A percentile compares a stretch with the other conserved stretches of the same genome.
Conservation (phyloP, 2,113 vertebrate genomes). For the Cairina moschata region DNA sequence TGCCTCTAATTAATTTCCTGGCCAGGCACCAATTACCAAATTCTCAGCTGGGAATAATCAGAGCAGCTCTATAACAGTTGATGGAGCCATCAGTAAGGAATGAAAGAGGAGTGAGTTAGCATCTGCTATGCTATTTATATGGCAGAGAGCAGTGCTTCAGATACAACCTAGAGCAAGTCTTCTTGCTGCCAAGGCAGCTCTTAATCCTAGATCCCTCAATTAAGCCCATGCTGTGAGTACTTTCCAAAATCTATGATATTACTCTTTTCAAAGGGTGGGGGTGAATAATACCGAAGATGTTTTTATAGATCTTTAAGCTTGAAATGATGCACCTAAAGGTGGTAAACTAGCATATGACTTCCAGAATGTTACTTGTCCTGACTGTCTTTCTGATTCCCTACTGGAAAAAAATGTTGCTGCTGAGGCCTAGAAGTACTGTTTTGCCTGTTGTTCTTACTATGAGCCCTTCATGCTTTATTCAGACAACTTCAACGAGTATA, state of each 20-base stretch:
- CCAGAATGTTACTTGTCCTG: background rate
- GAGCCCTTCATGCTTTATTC: conserved; percentile 50
- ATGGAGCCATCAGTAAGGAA: background rate
- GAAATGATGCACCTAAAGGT: background rate
- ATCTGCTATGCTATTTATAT: background rate
- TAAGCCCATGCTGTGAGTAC: background rate
- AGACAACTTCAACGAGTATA: conserved; percentile 34
- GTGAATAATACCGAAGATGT: background rate
- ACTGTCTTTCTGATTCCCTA: background rate
- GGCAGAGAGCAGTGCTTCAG: background rate
- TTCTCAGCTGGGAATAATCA: background rate
- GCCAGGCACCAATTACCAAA: accelerated
- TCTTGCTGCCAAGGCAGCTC: background rate
- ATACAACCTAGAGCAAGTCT: background rate
- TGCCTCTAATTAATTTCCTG: background rate
- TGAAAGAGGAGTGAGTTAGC: background rate
- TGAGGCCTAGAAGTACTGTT: conserved; percentile 15
- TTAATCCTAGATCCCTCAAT: background rate
- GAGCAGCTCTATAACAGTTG: background rate
- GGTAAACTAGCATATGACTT: background rate
- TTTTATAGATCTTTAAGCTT: background rate
- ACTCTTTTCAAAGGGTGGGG: accelerated
- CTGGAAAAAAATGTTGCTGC: background rate
- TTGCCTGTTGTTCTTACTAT: conserved; percentile 43
- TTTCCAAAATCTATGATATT: background rate